A percentile compares a stretch with the other conserved stretches of the same genome.
These are phyloP conservation scores for Holothuria glaberrima DNA, from an alignment of 35 echinoderm and acorn worm genomes.

Conservation along the genomic window DNA sequence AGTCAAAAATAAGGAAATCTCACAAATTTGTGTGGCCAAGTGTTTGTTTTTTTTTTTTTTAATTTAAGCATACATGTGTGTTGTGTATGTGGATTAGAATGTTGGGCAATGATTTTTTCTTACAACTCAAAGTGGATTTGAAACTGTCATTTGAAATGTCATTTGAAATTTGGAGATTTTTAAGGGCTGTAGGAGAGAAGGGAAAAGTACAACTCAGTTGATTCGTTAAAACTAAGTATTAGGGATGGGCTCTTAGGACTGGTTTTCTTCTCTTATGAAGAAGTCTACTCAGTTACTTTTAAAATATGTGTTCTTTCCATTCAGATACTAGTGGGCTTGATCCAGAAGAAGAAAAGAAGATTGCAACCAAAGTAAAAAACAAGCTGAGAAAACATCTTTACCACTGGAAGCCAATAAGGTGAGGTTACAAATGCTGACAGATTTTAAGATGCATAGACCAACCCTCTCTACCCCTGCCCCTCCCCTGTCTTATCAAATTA, in stretches of 20 bases:
- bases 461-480: too few relatives aligned
- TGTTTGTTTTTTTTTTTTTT: too few relatives aligned
- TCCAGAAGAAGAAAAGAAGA: constrained; percentile 63
- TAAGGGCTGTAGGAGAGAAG: not conserved
- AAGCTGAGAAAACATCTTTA: constrained; percentile 75
- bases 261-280: not conserved
- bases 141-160: too few relatives aligned
- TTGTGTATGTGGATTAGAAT: too few relatives aligned
- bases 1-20: too few relatives aligned
- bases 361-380: constrained; percentile 61
- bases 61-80: too few relatives aligned
- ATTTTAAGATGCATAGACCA: not conserved
- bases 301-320: not conserved
- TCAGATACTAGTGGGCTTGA: constrained; percentile 49
- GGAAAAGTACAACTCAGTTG: not conserved
- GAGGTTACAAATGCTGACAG: not conserved
- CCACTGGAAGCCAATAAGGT: constrained; percentile 92
- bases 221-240: not conserved
- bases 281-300: not conserved
- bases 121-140: too few relatives aligned
- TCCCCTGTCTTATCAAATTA: too few relatives aligned
- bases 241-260: too few relatives aligned
- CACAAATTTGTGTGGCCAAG: too few relatives aligned
- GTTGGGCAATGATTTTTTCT: too few relatives aligned
- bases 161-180: too few relatives aligned